These are phyloP conservation scores for Rana temporaria DNA, from an alignment of 2,113 vertebrate species.

Conservation along the genomic window DNA sequence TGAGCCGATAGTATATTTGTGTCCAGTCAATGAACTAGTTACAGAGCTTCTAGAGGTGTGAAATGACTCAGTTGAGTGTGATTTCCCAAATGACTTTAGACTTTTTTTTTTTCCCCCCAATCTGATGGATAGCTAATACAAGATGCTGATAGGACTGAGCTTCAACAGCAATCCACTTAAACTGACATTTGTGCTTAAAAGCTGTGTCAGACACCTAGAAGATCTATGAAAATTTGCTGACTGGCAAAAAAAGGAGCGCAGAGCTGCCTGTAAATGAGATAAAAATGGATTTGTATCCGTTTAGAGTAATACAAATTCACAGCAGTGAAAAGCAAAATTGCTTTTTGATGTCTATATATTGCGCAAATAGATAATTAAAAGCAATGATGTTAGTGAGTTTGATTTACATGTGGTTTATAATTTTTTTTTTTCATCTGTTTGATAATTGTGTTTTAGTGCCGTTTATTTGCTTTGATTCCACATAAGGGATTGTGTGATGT, in stretches of 20 bases:
- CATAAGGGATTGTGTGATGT: neutral
- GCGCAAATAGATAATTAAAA: slow-evolving; percentile 29
- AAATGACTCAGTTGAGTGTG: slow-evolving; percentile 48
- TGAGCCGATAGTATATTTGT: slow-evolving; percentile 24
- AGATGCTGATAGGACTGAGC: slow-evolving; percentile 46
- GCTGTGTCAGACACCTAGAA: slow-evolving; percentile 40
- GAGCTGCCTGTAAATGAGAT: slow-evolving; percentile 29
- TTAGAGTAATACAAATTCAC: slow-evolving; percentile 19
- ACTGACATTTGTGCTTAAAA: slow-evolving; percentile 36
- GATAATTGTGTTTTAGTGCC: slow-evolving; percentile 14
- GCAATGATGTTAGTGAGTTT: neutral
- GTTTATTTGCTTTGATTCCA: slow-evolving; percentile 18
- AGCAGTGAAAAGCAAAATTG: slow-evolving; percentile 11
- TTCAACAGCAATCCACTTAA: slow-evolving; percentile 48
- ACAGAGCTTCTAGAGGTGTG: slow-evolving; percentile 39
- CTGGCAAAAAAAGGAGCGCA: slow-evolving; percentile 13
- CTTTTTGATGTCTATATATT: slow-evolving; percentile 29
- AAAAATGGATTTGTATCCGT: slow-evolving; percentile 37
- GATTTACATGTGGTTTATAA: neutral
- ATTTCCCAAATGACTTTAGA: slow-evolving; percentile 50
- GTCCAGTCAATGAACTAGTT: slow-evolving; percentile 48
- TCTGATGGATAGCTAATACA: slow-evolving; percentile 45
- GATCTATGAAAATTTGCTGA: slow-evolving; percentile 49
- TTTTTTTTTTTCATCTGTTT: slow-evolving; percentile 8
- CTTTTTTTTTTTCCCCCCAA: slow-evolving; percentile 15